Evolutionary conservation across 2,888 invertebrate genomes (phyloP).

Genomic region (Theretra japonica): DNA sequence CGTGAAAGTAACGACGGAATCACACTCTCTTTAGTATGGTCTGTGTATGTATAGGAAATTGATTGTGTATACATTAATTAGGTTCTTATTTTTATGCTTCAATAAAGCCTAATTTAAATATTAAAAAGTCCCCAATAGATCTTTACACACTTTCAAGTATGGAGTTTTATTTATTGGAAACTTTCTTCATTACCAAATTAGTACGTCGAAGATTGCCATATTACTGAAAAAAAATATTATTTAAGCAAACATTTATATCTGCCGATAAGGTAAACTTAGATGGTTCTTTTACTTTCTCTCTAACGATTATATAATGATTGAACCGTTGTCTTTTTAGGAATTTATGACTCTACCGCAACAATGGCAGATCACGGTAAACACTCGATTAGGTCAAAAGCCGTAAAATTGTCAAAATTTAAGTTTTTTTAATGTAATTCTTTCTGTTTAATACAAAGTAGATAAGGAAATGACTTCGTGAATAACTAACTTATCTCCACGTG

Average conservation of each 20-base stretch:
- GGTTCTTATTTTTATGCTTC: too few relatives aligned
- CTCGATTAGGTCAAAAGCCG: slow-evolving; percentile 6
- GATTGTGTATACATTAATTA: background rate
- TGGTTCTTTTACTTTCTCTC: background rate
- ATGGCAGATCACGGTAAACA: background rate
- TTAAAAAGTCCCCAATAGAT: too few relatives aligned
- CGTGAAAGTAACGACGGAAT: slow-evolving; percentile 66
- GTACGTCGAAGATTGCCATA: too few relatives aligned
- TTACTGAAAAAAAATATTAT: background rate
- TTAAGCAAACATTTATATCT: background rate
- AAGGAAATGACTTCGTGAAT: background rate
- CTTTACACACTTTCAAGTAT: too few relatives aligned
- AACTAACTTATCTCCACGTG: background rate
- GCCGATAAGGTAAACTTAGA: background rate
- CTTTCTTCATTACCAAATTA: too few relatives aligned
- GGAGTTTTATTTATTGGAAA: too few relatives aligned
- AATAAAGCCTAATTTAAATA: too few relatives aligned
- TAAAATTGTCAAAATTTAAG: background rate
- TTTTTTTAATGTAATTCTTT: background rate
- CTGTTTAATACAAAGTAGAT: background rate
- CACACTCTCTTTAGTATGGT: slow-evolving; percentile 16
- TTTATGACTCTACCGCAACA: background rate
- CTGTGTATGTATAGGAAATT: background rate
- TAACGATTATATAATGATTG: background rate
- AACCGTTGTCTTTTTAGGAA: background rate